Evolutionary conservation across 2,797 vertebrate species (phyloP), one percentile per base, ranked within the genome.

Genomic region (Chelon auratus): DNA sequence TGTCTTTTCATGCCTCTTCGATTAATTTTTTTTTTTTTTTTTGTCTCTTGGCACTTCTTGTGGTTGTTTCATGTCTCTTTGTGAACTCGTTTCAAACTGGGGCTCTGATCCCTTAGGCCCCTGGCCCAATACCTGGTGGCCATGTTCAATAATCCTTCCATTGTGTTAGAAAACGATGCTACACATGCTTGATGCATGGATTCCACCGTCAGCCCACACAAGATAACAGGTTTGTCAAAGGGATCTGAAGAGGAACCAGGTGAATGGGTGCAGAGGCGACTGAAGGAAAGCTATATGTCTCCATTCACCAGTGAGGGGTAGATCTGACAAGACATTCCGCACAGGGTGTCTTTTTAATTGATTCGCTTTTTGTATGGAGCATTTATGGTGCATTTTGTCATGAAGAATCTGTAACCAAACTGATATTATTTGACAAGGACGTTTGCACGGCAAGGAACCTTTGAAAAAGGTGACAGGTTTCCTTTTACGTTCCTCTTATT

Each of bases 181-280:
- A 57, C 24, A 26, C 24, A 56, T 20, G 64, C 60, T 33, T 20
- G 10, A 45, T 63, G 78, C 58, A 33, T 20, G 33, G 60, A 75
- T 43, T 36, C 48, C 50, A 30, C 3, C 7, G 5, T 33, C 30
- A 30, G 30, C 2, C 30, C 30, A 33, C 30, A 33, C 30, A 33
- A 7, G 30, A 33, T 33, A 33, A 33, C 30, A 33, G 30, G 5
- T 33, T 7, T 33, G 30, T 33, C 30, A 33, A 33, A 33, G 24
- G n/a, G 30, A 58, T 62, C 22, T 39, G 54, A 65, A 58, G 42
- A 57, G 59, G 72, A 79, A 66, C 60, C 47, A 62, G 59, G 36
- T 3, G 5, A 22, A 5, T 62, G 52, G 22, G 20, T 37, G 33
- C 33, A 42, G 14, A 2, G 7, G 30, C 3, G 30, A 63, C 42